Evolutionary conservation across 1,140 invertebrate species (phyloP), one percentile per base, ranked within the genome.

Genomic region (Augochlora pura): DNA sequence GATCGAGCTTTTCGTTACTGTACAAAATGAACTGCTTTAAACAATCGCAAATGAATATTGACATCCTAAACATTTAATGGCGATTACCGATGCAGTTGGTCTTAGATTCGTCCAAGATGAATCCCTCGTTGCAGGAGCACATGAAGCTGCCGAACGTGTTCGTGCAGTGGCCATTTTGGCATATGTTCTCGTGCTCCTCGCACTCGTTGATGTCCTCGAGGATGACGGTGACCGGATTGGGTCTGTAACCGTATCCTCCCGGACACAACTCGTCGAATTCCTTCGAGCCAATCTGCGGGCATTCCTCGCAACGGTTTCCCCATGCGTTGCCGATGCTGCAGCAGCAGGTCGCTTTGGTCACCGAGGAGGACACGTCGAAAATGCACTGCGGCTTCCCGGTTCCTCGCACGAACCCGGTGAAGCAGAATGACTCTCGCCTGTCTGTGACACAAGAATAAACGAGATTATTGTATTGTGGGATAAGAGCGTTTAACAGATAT

Each of bases 141-240:
- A 96, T 96, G 87, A 96, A 97, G 83, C 96, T 96, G 0, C 96
- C 97, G 93, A 98, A 98, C 21, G 97, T 98, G 91, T 98, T 98
- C 42, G 96, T 97, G 89, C 97, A 98, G 74, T 97, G 96, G 8
- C 97, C 97, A 91, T 97, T 96, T 77, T 94, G 93, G 91, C 96
- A 97, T 72, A 98, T 93, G 86, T 95, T 94, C 81, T 95, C 94
- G 90, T 97, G 95, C 85, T 97, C 96, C 57, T 94, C 94, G 92
- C 97, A 98, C 93, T 98, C 97, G 90, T 98, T 96, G 66, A 97
- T 97, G 87, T 97, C 96, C 86, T 97, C 96, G 18, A 97, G 88
- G 64, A 97, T 95, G 25, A 97, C 96, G 14, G 97, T 98, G 38
- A 96, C 93, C 12, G 94, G 94, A 86, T 98, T 97, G 1, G 97